A percentile compares a stretch with the other conserved stretches of the same genome.
phyloP scores from a whole-genome alignment of 2,797 vertebrate species.

The Gallinago solitaria region DNA sequence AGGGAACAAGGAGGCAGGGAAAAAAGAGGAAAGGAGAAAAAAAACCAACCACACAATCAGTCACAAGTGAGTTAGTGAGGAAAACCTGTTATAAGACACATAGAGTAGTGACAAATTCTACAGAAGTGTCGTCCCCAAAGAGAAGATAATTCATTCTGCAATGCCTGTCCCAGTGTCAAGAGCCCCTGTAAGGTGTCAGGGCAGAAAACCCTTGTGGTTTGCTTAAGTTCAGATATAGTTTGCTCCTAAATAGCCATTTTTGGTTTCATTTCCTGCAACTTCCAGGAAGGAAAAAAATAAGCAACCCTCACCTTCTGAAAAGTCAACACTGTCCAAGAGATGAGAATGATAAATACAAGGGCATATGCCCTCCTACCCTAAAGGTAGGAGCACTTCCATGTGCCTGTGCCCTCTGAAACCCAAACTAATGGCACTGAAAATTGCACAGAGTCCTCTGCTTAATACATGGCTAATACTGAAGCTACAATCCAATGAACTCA shows the following conservation, averaged over 20 bases:
- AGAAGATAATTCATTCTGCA: not conserved
- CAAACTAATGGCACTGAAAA: conserved; percentile 16
- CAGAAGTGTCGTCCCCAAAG: not conserved
- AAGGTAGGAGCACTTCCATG: not conserved
- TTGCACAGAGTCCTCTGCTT: not conserved
- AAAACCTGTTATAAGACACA: not conserved
- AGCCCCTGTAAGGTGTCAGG: not conserved
- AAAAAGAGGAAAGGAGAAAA: not conserved
- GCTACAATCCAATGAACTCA: conserved; percentile 23
- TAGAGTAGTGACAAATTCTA: not conserved
- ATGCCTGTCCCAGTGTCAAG: accelerated
- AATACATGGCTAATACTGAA: conserved; percentile 10
- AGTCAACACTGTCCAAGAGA: not conserved
- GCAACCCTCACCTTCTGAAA: not conserved
- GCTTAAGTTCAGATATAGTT: not conserved
- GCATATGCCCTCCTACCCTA: not conserved
- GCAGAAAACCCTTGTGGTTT: not conserved
- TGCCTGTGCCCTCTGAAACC: not conserved
- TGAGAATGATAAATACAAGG: not conserved
- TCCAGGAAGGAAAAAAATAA: not conserved
- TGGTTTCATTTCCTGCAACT: not conserved
- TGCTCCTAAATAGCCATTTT: not conserved
- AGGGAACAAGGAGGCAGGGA: not conserved
- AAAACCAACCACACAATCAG: not conserved
- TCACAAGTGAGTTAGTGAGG: not conserved